Percentiles rank a stretch among this genome's conserved stretches.
These are phyloP conservation scores for Xenopus petersii DNA, from an alignment of 2,797 vertebrate genomes.

Conservation along the genomic window DNA sequence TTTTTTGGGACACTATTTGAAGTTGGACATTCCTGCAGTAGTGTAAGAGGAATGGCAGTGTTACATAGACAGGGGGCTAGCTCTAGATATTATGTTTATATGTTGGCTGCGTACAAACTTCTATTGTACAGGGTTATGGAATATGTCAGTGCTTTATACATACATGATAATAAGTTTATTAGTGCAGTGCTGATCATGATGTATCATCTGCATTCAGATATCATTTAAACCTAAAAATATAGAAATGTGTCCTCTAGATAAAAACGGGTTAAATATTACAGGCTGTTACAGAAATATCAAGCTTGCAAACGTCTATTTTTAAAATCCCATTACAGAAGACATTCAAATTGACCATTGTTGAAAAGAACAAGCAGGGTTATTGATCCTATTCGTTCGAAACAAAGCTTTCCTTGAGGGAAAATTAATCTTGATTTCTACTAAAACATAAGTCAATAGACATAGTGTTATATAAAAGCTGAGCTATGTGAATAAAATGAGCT, in stretches of 20 bases:
- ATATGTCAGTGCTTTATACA: too few species aligned
- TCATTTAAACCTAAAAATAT: too few species aligned
- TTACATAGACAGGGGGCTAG: too few species aligned
- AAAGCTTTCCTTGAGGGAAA: slow-evolving; percentile 51
- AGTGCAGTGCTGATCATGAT: too few species aligned
- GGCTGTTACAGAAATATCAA: slow-evolving; percentile 26
- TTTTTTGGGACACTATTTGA: too few species aligned
- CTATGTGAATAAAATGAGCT: slow-evolving; percentile 45
- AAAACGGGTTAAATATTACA: slow-evolving; percentile 37
- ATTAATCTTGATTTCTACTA: slow-evolving; percentile 51
- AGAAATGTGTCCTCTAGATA: background rate
- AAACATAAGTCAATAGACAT: slow-evolving; percentile 50
- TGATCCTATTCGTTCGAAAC: slow-evolving; percentile 48
- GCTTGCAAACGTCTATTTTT: slow-evolving; percentile 48
- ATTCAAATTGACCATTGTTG: slow-evolving; percentile 48
- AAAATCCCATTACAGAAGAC: slow-evolving; percentile 49
- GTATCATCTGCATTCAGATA: too few species aligned
- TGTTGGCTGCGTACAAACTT: too few species aligned
- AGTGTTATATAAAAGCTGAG: slow-evolving; percentile 50
- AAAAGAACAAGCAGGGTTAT: slow-evolving; percentile 49
- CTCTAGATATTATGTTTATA: too few species aligned
- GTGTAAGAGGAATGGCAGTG: too few species aligned
- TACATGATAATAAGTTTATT: too few species aligned
- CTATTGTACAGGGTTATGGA: too few species aligned
- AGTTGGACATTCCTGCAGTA: too few species aligned